phyloP scores from a whole-genome alignment of 1,140 invertebrate genomes.

The Cherax quadricarinatus region DNA sequence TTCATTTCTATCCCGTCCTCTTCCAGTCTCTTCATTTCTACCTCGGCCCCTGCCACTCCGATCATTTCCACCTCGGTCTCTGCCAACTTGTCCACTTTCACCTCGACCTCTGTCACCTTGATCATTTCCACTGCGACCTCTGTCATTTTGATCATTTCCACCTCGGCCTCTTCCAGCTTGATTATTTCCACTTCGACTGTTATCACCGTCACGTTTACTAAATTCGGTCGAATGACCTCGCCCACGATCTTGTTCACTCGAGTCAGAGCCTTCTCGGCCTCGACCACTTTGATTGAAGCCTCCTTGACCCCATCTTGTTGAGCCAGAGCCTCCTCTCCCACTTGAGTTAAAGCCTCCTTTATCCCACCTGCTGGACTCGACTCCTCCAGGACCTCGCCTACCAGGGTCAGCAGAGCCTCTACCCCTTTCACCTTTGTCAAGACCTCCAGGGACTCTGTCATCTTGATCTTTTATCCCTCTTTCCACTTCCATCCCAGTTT shows the following conservation, averaged over 20 bases:
- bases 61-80: background rate
- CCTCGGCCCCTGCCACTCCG: background rate
- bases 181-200: background rate
- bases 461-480: conserved; percentile 11
- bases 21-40: background rate
- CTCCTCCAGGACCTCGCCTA: background rate
- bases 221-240: background rate
- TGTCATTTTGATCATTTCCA: background rate
- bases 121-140: background rate
- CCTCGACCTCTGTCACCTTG: background rate
- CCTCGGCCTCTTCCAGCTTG: background rate
- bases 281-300: background rate
- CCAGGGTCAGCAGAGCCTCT: background rate
- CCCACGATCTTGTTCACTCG: background rate
- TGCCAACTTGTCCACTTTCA: background rate
- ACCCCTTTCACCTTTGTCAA: conserved; percentile 6
- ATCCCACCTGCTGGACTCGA: background rate
- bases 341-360: background rate
- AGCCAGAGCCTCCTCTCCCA: background rate
- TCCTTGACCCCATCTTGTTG: background rate
- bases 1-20: background rate
- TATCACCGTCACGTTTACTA: background rate
- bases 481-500: background rate
- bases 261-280: background rate
- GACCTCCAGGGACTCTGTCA: conserved; percentile 10